Percentiles rank a stretch among this genome's conserved stretches.
These are phyloP conservation scores for Ceramica pisi DNA, from an alignment of 2,888 invertebrate species.

Conservation along the genomic window DNA sequence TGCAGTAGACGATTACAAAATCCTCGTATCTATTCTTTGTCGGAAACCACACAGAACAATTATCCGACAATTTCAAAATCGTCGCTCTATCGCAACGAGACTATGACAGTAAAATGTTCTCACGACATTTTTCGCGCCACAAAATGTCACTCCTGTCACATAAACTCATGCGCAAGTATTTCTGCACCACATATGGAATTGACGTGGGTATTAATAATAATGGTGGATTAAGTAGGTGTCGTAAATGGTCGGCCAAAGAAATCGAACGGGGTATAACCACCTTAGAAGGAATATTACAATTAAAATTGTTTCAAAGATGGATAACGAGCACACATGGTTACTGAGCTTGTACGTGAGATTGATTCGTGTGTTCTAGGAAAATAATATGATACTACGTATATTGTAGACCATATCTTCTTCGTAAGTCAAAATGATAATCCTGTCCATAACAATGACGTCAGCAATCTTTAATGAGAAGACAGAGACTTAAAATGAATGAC, in stretches of 20 bases:
- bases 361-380: background rate
- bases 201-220: slow-evolving; percentile 52
- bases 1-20: slow-evolving; percentile 18
- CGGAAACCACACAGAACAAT: slow-evolving; percentile 35
- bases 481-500: no score
- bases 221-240: slow-evolving; percentile 39
- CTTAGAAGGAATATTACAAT: slow-evolving; percentile 32
- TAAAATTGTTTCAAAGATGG: slow-evolving; percentile 33
- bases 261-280: slow-evolving; percentile 26
- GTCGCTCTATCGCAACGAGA: slow-evolving; percentile 17
- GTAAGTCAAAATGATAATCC: background rate
- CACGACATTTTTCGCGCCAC: slow-evolving; percentile 57
- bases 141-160: slow-evolving; percentile 59
- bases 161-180: slow-evolving; percentile 42
- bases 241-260: slow-evolving; percentile 31
- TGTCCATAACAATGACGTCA: background rate
- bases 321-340: slow-evolving; percentile 17
- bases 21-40: background rate
- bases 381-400: background rate
- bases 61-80: slow-evolving; percentile 45
- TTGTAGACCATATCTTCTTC: background rate
- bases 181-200: slow-evolving; percentile 54
- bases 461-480: background rate
- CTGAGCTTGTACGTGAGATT: background rate
- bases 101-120: slow-evolving; percentile 51